Base-by-base conservation (phyloP, 2,797 vertebrate species). In the Serranus cabrilla region DNA sequence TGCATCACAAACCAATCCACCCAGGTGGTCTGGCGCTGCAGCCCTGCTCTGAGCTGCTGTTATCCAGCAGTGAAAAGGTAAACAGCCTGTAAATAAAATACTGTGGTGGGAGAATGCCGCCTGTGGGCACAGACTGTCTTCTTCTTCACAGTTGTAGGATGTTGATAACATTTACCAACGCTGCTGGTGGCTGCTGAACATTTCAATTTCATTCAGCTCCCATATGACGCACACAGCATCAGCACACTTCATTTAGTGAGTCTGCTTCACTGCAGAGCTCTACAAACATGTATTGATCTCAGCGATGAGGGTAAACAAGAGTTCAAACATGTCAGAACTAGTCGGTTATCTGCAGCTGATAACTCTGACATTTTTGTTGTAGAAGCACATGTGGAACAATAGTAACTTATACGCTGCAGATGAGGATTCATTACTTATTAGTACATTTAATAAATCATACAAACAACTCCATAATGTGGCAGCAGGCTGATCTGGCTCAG, bases 91-190 rank as follows among this genome's bases (percentile, higher is more conserved):
- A 67, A 83, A 85, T 79, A 75, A 82, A 63, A 69, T 2, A 25
- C 18, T 0, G 21, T 7, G 65, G 66, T 67, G 68, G 57, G 50
- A 60, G 78, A 51, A 60, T 59, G 64, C 82, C 17, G 71, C 18
- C 73, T 49, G 1, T 42, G 62, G 60, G 60, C 55, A 9, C 18
- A 31, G 16, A 34, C 49, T 21, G 57, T 75, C 31, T 61, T 56
- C 60, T 72, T 23, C 45, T 55, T 27, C 42, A 81, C 78, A 81
- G 75, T 87, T 89, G 81, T 91, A 90, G 90, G 92, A 91, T 90
- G 86, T 74, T 59, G 90, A 91, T 45, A 42, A 39, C 14, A 11
- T 66, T 23, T 58, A 67, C 43, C 27, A 60, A 58, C 17, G 12
- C 31, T 31, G 64, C 74, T 47, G 78, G 69, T 55, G 37, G 69